A percentile compares a stretch with the other conserved stretches of the same genome.
Conservation (phyloP, 2,113 vertebrate species). For the Carlito syrichta region DNA sequence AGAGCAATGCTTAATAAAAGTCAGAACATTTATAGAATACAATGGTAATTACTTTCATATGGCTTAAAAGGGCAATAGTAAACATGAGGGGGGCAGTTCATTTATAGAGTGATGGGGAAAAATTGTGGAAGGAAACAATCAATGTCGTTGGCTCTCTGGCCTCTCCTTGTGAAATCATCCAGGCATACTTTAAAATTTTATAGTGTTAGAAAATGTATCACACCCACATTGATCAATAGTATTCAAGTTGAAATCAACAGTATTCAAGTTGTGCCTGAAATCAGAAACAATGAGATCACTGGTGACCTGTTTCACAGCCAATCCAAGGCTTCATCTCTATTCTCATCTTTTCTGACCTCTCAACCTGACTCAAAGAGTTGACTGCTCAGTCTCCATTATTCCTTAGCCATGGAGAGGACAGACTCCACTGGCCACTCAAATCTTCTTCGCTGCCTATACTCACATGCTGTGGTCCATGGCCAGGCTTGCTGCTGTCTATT, state of each 20-base stretch:
- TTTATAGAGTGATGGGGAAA: not conserved
- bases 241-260: not conserved
- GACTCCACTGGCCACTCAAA: not conserved
- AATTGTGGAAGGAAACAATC: not conserved
- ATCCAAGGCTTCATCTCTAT: not conserved
- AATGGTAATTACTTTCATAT: not conserved
- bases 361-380: not conserved
- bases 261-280: too few species aligned
- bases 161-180: not conserved
- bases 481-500: not conserved
- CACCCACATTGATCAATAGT: not conserved
- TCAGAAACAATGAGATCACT: not conserved
- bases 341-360: not conserved
- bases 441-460: not conserved
- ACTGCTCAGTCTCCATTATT: not conserved
- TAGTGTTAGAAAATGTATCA: not conserved
- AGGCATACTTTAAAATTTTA: constrained; percentile 27
- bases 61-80: not conserved
- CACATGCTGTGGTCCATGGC: not conserved
- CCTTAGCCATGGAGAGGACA: not conserved
- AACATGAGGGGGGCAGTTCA: not conserved
- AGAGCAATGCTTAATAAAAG: not conserved
- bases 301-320: not conserved
- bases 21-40: not conserved
- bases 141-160: not conserved